Base-by-base conservation (phyloP, 2,888 invertebrate genomes). In the Eurytoma californica region DNA sequence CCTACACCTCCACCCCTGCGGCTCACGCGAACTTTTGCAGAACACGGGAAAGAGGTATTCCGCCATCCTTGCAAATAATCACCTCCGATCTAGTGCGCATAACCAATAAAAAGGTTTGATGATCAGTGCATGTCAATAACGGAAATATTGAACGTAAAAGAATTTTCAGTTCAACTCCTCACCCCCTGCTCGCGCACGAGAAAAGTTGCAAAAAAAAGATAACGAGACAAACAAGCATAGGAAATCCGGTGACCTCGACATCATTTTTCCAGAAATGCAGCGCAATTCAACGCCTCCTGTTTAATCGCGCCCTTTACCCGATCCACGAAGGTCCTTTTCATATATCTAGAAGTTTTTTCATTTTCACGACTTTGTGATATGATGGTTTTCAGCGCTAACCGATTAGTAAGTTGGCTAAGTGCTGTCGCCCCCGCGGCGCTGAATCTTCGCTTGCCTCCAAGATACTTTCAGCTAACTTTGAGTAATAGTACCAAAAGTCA, bases 321-420 rank as follows among this genome's bases (percentile, higher is more conserved):
- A 39, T 39, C 7, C 39, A 9, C 39, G 39, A 1, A 9, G 9
- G 39, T 39, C 7, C 39, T 39, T 9, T 39, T 9, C 9, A 39
- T 39, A 9, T 7, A 39, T 39, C 39, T 39, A 9, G 9, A 9
- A 1, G 1, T 39, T 16, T 20, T 63, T 20, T 63, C 20, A 20
- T 30, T 69, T 5, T 58, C 0, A 66, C 9, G 39, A 9, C 39
- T 39, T 39, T 39, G 30, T 30, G 30, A 3, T 30, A 9, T 39
- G 39, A 39, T 9, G 9, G 2, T 28, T 81, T 80, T 14, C 82
- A 90, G 90, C 79, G 86, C 86, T 63, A 89, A 90, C 80, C 87
- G 86, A 84, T 81, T 90, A 72, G 87, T 90, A 67, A 90, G 90
- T 66, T 90, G 90, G 90, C 79, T 90, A 63, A 90, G 90, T 76